Base-by-base conservation (phyloP, 2,888 invertebrate species). In the Stomorhina lunata region DNA sequence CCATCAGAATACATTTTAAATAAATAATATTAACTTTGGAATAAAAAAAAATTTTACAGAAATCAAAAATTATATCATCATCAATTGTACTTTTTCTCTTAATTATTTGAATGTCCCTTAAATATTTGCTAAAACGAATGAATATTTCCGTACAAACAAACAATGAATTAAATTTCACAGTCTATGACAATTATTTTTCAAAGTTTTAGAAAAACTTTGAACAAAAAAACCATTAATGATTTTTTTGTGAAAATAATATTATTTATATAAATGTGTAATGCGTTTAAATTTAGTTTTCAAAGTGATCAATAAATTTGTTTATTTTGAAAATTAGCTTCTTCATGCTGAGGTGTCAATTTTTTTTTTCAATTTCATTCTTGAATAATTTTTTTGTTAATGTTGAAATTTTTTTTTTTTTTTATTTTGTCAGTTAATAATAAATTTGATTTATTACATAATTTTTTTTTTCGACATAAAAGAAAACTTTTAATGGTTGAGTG, bases 291-390 rank as follows among this genome's bases (percentile, higher is more conserved):
- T n/a, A n/a, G 12, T 66, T 25, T 66, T 4, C 1, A 55, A 29
- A 27, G 15, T 29, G 34, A 34, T 72, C 43, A 72, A 57, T 45
- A 71, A 66, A 76, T 77, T 75, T 83, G 78, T 81, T 83, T 75
- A 73, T 68, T 43, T 79, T 40, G 5, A 55, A 71, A 84, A 84
- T 81, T 81, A 84, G 75, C 81, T 69, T 59, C 78, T 72, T 84
- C 81, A 81, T 81, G 75, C 65, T 79, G 81, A 84, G 78, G 17
- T 79, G 66, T 76, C 78, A 79, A 37, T 48, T 10, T 57, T 32
- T 45, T 45, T 12, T 45, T 17, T 48, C 4, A 17, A 45, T 20
- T 40, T 43, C 12, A 17, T 7, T 37, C 6, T 10, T 37, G 17
- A 43, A n/a, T n/a, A 40, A 43, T 75, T 68, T 27, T 12, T 40